phyloP scores from a whole-genome alignment of 2,113 vertebrate species.

The Sula dactylatra region DNA sequence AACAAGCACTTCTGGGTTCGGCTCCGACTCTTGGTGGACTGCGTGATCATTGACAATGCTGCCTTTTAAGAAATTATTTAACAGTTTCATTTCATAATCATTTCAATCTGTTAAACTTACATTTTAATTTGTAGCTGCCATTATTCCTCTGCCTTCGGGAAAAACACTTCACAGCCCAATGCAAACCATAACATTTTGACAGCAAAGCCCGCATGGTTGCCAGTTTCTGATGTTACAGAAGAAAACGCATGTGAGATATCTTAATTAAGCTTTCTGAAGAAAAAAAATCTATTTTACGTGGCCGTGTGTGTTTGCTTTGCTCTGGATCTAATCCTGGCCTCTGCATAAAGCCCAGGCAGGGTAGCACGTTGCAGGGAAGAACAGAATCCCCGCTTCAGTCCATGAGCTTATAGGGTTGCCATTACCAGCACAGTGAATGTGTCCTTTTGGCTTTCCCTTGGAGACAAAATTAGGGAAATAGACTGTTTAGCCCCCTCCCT shows the following conservation, averaged over 20 bases:
- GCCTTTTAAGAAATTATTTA: not conserved
- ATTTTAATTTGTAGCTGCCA: not conserved
- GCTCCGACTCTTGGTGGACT: not conserved
- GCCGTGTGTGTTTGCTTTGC: not conserved
- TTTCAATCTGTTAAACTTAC: not conserved
- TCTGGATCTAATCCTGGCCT: not conserved
- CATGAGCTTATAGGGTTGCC: accelerated
- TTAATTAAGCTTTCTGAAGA: not conserved
- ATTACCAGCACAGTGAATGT: not conserved
- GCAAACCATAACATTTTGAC: not conserved
- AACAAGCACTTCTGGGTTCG: not conserved
- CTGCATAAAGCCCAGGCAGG: not conserved
- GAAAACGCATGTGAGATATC: not conserved
- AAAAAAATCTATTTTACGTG: not conserved
- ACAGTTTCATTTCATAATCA: not conserved
- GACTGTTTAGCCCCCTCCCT: accelerated
- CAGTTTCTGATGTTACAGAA: not conserved
- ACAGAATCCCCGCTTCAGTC: not conserved
- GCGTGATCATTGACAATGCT: not conserved
- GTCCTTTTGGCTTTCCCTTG: not conserved
- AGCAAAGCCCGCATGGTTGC: not conserved
- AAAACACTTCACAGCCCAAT: not conserved
- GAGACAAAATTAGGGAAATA: not conserved
- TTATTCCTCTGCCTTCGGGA: not conserved
- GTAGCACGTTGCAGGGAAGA: not conserved